Conservation (phyloP, 2,888 invertebrate species). For the Nebria brevicollis region DNA sequence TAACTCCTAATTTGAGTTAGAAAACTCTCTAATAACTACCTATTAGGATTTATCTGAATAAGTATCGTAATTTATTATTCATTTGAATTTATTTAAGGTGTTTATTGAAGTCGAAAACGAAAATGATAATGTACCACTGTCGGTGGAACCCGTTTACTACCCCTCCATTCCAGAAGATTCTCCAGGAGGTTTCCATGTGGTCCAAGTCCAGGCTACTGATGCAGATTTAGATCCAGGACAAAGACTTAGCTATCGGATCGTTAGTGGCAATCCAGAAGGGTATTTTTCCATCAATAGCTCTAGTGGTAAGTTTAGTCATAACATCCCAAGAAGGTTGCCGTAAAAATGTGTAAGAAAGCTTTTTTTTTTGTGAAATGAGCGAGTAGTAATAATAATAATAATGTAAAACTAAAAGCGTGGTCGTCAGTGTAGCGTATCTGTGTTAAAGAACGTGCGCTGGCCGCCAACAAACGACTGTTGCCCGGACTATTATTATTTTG, state of each 20-base stretch:
- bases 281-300: slow-evolving; percentile 87
- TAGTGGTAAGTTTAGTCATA: slow-evolving; percentile 72
- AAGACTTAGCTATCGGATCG: slow-evolving; percentile 81
- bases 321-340: too few relatives aligned
- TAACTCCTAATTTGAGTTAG: background rate
- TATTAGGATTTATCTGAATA: too few relatives aligned
- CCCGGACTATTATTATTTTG: slow-evolving; percentile 36
- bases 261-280: slow-evolving; percentile 91
- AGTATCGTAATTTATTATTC: slow-evolving; percentile 14
- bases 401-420: background rate
- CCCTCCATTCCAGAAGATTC: slow-evolving; percentile 85
- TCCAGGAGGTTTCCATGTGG: slow-evolving; percentile 75
- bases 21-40: too few relatives aligned
- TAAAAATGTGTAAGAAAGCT: too few relatives aligned
- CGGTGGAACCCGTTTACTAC: slow-evolving; percentile 86
- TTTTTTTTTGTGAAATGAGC: too few relatives aligned
- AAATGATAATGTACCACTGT: slow-evolving; percentile 95
- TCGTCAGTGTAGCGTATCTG: background rate
- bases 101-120: slow-evolving; percentile 88
- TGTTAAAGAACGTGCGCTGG: background rate
- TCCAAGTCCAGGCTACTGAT: slow-evolving; percentile 82
- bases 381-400: background rate
- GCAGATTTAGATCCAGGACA: slow-evolving; percentile 77
- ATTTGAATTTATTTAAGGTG: slow-evolving; percentile 65
- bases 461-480: background rate